phyloP scores from a whole-genome alignment of 2,113 vertebrate genomes.

The Centropus bengalensis region DNA sequence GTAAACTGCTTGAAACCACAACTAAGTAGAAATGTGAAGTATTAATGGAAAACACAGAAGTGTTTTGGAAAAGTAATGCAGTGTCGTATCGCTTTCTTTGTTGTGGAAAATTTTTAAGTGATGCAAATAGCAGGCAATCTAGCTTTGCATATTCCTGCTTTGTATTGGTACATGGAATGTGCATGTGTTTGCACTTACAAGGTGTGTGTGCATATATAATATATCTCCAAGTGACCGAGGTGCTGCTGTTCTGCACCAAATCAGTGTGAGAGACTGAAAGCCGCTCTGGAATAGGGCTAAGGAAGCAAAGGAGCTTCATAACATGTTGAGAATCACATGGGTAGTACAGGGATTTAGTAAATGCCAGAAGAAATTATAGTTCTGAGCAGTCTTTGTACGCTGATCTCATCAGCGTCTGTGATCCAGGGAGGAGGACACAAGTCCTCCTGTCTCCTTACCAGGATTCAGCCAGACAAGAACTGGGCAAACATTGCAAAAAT shows the following conservation, averaged over 20 bases:
- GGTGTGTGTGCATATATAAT: background rate
- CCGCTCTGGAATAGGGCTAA: background rate
- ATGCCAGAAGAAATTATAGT: slow-evolving; percentile 26
- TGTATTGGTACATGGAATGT: background rate
- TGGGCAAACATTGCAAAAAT: background rate
- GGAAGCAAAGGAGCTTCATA: background rate
- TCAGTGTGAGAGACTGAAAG: background rate
- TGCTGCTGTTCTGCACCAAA: background rate
- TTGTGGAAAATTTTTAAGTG: background rate
- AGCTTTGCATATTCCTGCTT: background rate
- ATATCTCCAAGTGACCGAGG: background rate
- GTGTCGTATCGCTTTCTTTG: slow-evolving; percentile 10
- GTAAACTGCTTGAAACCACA: slow-evolving; percentile 28
- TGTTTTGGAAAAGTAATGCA: slow-evolving; percentile 32
- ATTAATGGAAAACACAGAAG: slow-evolving; percentile 45
- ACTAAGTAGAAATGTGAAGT: slow-evolving; percentile 23
- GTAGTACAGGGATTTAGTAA: background rate
- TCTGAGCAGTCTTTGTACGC: slow-evolving; percentile 50
- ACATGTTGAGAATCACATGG: background rate
- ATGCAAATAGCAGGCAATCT: background rate
- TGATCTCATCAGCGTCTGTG: background rate
- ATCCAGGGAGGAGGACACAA: slow-evolving; percentile 35
- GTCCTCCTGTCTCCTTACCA: slow-evolving; percentile 9
- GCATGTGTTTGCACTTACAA: background rate
- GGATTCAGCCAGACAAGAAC: background rate